A percentile compares a stretch with the other conserved stretches of the same genome.
These are phyloP conservation scores for Entomobrya proxima DNA, from an alignment of 2,888 invertebrate species.

Conservation along the genomic window DNA sequence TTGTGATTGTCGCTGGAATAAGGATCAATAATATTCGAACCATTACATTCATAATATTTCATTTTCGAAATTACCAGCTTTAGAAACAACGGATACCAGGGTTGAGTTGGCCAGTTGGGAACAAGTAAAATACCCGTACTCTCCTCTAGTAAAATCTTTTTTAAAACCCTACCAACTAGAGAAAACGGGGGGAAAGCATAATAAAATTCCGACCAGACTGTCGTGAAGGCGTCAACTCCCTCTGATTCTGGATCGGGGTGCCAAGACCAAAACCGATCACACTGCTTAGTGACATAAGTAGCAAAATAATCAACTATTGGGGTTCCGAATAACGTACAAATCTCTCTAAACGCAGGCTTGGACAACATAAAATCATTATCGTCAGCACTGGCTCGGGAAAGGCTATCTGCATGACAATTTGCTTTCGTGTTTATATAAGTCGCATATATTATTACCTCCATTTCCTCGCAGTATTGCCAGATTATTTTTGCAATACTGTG, in stretches of 20 bases:
- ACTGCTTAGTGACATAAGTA: no score
- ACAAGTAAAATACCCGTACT: background rate
- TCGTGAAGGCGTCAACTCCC: background rate
- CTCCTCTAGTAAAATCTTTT: background rate
- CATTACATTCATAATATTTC: background rate
- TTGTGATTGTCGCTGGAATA: background rate
- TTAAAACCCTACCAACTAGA: background rate
- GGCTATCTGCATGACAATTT: slow-evolving; percentile 10
- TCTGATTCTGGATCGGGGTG: no score
- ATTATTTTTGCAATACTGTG: background rate
- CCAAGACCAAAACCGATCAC: no score
- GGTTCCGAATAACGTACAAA: no score
- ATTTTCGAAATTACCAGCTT: background rate
- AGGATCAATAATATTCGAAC: background rate
- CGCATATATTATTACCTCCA: background rate
- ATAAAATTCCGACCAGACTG: background rate
- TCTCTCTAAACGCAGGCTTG: no score
- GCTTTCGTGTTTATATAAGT: slow-evolving; percentile 18
- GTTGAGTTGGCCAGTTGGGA: background rate
- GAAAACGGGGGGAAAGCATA: background rate
- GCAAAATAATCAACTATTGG: no score
- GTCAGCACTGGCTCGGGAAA: background rate
- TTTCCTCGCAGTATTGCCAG: slow-evolving; percentile 5
- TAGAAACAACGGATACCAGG: background rate
- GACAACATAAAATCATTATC: no score